Percentiles rank a stretch among this genome's conserved stretches.
Evolutionary conservation across 2,888 invertebrate genomes (phyloP).

Genomic region (Macrophya alboannulata): DNA sequence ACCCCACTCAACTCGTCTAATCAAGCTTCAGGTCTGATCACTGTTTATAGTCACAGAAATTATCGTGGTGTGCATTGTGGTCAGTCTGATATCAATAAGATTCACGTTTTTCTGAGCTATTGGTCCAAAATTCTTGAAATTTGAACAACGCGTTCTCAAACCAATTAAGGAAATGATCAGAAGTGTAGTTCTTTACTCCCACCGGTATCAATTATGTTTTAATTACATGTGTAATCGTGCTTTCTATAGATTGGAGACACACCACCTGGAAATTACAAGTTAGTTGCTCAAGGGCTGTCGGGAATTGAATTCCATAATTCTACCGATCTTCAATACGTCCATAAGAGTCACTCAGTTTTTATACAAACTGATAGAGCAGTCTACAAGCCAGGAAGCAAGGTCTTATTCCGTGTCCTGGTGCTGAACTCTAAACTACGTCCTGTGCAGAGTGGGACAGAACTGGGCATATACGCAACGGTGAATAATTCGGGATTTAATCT

Average conservation of each 20-base stretch:
- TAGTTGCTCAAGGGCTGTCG: slow-evolving; percentile 88
- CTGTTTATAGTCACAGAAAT: slow-evolving; percentile 86
- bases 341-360: slow-evolving; percentile 93
- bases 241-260: slow-evolving; percentile 86
- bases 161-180: neutral
- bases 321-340: slow-evolving; percentile 87
- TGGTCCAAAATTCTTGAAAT: neutral
- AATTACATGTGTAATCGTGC: neutral
- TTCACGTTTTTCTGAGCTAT: neutral
- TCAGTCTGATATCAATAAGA: slow-evolving; percentile 80
- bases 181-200: neutral
- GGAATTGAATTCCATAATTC: slow-evolving; percentile 89
- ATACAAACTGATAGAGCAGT: slow-evolving; percentile 96
- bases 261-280: slow-evolving; percentile 89
- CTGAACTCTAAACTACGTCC: slow-evolving; percentile 90
- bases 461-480: slow-evolving; percentile 87
- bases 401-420: slow-evolving; percentile 91
- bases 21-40: slow-evolving; percentile 87
- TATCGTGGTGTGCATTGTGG: slow-evolving; percentile 87
- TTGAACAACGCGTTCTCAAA: neutral
- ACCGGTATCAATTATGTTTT: neutral
- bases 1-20: slow-evolving; percentile 87
- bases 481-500: slow-evolving; percentile 66
- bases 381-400: slow-evolving; percentile 92
- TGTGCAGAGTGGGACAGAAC: slow-evolving; percentile 83